Conservation (phyloP, 1,140 invertebrate species). For the Drosophila ananassae region DNA sequence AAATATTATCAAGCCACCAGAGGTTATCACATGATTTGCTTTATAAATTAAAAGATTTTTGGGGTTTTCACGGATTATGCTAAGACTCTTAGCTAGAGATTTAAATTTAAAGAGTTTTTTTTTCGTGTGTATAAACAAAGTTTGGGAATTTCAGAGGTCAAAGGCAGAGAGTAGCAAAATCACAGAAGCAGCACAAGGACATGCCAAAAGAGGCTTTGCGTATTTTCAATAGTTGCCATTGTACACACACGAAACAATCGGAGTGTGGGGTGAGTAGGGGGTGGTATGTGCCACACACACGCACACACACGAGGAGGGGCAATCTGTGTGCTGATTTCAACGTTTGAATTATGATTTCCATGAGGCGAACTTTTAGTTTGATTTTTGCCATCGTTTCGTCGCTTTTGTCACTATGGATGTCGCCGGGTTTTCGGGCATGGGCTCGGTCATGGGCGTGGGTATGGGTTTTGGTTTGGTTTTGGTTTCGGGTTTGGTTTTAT, state of each 20-base stretch:
- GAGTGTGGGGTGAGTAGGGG: neutral
- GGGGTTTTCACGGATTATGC: neutral
- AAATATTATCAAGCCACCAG: neutral
- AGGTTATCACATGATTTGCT: neutral
- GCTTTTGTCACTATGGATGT: constrained; percentile 63
- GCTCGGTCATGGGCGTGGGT: constrained; percentile 7
- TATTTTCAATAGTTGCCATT: constrained; percentile 81
- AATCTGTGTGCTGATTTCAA: constrained; percentile 75
- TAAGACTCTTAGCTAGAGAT: neutral
- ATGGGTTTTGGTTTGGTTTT: constrained; percentile 14
- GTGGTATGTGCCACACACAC: constrained; percentile 13
- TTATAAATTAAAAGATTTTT: neutral
- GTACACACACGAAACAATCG: constrained; percentile 69
- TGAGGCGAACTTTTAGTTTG: constrained; percentile 77
- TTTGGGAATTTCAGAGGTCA: constrained; percentile 55
- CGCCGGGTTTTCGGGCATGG: constrained; percentile 13
- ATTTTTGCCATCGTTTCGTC: constrained; percentile 73
- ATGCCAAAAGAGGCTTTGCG: constrained; percentile 76
- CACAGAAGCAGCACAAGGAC: constrained; percentile 81
- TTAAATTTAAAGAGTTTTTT: neutral
- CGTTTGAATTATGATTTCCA: constrained; percentile 82
- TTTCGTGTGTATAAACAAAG: constrained; percentile 10
- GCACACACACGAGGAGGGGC: constrained; percentile 33
- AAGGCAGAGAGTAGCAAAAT: constrained; percentile 62
- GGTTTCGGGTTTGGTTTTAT: constrained; percentile 13